These are phyloP conservation scores for Cistogaster globosa DNA, from an alignment of 2,888 invertebrate genomes.

Conservation along the genomic window DNA sequence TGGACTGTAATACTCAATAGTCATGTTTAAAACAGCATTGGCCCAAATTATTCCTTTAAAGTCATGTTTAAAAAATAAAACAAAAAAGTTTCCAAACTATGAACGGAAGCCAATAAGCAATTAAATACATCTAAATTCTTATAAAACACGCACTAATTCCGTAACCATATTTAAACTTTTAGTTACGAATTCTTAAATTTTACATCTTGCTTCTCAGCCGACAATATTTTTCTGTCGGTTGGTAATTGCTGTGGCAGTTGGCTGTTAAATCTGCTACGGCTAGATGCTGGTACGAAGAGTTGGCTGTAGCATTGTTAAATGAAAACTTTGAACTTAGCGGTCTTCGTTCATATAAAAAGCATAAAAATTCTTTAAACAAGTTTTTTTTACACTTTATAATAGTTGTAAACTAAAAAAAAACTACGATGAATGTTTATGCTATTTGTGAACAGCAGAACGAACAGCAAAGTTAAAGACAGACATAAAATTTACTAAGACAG, in stretches of 20 bases:
- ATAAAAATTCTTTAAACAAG: constrained; percentile 68
- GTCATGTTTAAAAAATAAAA: not conserved
- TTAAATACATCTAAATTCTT: constrained; percentile 69
- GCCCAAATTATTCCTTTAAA: constrained; percentile 55
- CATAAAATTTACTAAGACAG: constrained; percentile 30
- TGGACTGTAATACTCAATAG: not conserved
- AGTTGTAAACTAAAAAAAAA: constrained; percentile 65
- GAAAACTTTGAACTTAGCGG: constrained; percentile 70
- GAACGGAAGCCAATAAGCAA: constrained; percentile 70
- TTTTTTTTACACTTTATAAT: constrained; percentile 66
- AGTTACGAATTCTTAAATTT: constrained; percentile 34
- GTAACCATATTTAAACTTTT: constrained; percentile 54
- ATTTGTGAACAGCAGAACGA: constrained; percentile 13
- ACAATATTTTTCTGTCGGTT: not conserved
- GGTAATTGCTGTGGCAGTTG: constrained; percentile 33
- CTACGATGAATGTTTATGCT: constrained; percentile 42
- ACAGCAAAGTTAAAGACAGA: constrained; percentile 11
- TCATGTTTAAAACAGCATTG: constrained; percentile 14
- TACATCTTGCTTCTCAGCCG: not conserved
- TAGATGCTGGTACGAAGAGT: not conserved
- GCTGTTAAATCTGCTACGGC: constrained; percentile 10
- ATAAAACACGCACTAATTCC: constrained; percentile 70
- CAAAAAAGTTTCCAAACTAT: constrained; percentile 49
- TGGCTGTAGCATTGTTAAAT: constrained; percentile 7
- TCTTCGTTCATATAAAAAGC: constrained; percentile 59